phyloP scores from a whole-genome alignment of 2,888 invertebrate species.

The Athrips mouffetella region DNA sequence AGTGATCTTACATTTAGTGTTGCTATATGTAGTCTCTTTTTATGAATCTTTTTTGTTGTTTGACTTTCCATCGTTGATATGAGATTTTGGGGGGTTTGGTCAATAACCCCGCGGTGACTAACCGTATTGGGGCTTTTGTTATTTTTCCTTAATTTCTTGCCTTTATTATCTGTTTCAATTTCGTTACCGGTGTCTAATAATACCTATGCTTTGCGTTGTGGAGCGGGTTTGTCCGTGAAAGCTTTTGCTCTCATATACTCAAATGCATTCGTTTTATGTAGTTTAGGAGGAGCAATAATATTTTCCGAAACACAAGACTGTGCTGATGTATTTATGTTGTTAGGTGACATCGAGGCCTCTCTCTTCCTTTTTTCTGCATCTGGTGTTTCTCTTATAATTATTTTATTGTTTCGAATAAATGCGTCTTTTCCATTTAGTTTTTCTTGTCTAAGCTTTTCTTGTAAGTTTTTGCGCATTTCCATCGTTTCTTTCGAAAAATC shows the following conservation, averaged over 20 bases:
- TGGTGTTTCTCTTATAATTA: neutral
- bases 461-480: neutral
- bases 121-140: conserved; percentile 13
- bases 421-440: neutral
- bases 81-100: conserved; percentile 19
- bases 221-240: no score
- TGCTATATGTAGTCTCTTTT: no score
- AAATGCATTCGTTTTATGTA: neutral
- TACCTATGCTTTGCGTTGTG: no score
- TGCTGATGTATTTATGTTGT: neutral
- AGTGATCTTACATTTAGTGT: no score
- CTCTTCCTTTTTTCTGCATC: neutral
- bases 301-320: neutral
- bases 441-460: neutral
- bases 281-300: neutral
- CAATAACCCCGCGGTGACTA: conserved; percentile 23
- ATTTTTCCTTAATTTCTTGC: no score
- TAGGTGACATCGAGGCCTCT: neutral
- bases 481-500: no score
- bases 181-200: no score
- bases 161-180: neutral
- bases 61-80: neutral
- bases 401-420: neutral
- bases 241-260: neutral
- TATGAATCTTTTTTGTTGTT: neutral